Base-by-base conservation (phyloP, 2,888 invertebrate genomes). In the Harmothoe impar region DNA sequence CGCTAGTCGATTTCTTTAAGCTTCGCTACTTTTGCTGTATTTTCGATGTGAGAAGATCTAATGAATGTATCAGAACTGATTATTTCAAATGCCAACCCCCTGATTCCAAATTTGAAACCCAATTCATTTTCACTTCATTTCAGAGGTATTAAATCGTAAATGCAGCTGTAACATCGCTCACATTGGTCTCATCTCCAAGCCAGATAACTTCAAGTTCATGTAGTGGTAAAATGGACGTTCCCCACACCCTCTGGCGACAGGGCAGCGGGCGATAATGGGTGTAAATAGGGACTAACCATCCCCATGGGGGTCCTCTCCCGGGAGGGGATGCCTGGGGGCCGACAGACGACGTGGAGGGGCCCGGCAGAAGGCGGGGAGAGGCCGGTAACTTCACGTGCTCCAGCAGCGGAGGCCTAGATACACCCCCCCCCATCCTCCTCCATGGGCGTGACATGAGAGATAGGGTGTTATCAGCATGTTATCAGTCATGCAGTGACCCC, bases 381-480 rank as follows among this genome's bases (percentile, higher is more conserved):
- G 35, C 15, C 33, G 35, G 12, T 10, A 43, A 43, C 43, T 43
- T 43, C 43, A 43, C 43, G 5, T 43, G 23, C 33, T 35, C 81
- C 33, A 17, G 33, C 81, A 81, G 0, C 43, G 35, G 20, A 31
- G 20, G 35, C 81, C 43, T 23, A 12, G 15, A 15, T 43, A 1
- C 43, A 81, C 20, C 0, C 81, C 43, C 33, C 20, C 33, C 77
- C 31, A 7, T 20, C 68, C n/a, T n/a, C 68, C 33, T 17, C 20
- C 35, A 31, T 81, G 81, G 81, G n/a, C 72, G 15, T 35, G 43
- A 43, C 81, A n/a, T 81, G 81, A 29, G 35, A 81, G 81, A 81
- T 77, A 81, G 35, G 10, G 33, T 43, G 43, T 81, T 81, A 81
- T 81, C 81, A 23, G 81, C 81, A 81, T 81, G 81, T 81, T 43